Evolutionary conservation across 2,888 invertebrate genomes (phyloP).

Genomic region (Nebria salina): DNA sequence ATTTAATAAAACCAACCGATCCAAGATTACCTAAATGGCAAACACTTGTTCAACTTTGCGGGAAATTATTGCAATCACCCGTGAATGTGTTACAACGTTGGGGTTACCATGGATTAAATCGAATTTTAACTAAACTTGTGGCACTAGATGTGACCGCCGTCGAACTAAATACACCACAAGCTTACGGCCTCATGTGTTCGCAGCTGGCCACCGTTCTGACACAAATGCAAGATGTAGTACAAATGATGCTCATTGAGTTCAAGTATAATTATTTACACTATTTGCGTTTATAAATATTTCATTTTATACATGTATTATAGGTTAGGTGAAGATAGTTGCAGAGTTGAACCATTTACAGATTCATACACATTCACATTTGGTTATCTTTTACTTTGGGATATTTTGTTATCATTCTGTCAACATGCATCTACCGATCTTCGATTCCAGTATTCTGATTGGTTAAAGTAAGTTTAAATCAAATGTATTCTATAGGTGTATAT

Average conservation of each 20-base stretch:
- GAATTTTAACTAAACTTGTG: conserved; percentile 20
- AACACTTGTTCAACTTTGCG: conserved; percentile 59
- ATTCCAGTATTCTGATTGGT: conserved; percentile 76
- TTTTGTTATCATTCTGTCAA: conserved; percentile 72
- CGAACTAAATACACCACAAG: conserved; percentile 20
- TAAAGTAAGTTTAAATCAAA: conserved; percentile 62
- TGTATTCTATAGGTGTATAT: not conserved
- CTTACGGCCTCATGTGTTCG: conserved; percentile 28
- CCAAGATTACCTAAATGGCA: conserved; percentile 56
- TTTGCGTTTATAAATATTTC: conserved; percentile 20
- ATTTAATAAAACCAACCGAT: conserved; percentile 34
- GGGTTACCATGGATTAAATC: conserved; percentile 63
- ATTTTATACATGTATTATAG: conserved; percentile 58
- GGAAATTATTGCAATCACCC: conserved; percentile 60
- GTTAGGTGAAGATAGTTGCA: conserved; percentile 69
- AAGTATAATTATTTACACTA: conserved; percentile 59
- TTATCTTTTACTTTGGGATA: conserved; percentile 78
- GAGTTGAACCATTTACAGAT: conserved; percentile 68
- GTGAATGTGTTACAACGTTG: conserved; percentile 62
- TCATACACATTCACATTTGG: conserved; percentile 70
- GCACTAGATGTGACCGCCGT: conserved; percentile 28
- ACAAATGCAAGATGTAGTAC: conserved; percentile 64
- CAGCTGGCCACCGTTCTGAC: conserved; percentile 30
- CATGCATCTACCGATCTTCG: conserved; percentile 76
- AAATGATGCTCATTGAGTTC: conserved; percentile 65